Evolutionary conservation across 2,113 vertebrate genomes (phyloP).

Genomic region (Laterallus jamaicensis): DNA sequence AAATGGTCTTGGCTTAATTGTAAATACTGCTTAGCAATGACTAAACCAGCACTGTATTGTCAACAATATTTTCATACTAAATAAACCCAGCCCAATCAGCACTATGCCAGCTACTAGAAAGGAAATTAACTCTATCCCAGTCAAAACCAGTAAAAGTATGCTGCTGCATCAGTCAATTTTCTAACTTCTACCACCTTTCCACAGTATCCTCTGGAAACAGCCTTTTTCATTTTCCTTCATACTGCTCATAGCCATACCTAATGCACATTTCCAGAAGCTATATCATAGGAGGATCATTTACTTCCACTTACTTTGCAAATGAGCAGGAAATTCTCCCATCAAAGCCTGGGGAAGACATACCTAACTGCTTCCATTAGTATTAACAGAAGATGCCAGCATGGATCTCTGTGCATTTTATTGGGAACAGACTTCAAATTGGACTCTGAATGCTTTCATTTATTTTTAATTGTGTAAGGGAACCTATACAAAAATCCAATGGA

Average conservation of each 20-base stretch:
- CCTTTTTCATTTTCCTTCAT: not conserved
- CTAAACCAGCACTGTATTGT: too few relatives aligned
- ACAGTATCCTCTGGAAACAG: not conserved
- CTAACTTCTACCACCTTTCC: not conserved
- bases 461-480: conserved; percentile 37
- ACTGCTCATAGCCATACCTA: not conserved
- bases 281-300: not conserved
- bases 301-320: not conserved
- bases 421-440: not conserved
- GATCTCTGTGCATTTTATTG: not conserved
- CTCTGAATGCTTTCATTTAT: conserved; percentile 17
- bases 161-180: not conserved
- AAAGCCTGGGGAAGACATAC: not conserved
- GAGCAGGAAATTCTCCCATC: not conserved
- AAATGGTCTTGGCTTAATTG: too few relatives aligned
- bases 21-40: too few relatives aligned
- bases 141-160: not conserved
- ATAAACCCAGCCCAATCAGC: too few relatives aligned
- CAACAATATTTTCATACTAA: too few relatives aligned
- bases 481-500: not conserved
- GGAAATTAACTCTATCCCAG: too few relatives aligned
- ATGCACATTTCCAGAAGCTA: not conserved
- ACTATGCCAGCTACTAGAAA: too few relatives aligned
- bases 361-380: conserved; percentile 11
- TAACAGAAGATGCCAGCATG: not conserved